Evolutionary conservation across 2,888 invertebrate genomes (phyloP).

Genomic region (Callyntrura guangdongensis): DNA sequence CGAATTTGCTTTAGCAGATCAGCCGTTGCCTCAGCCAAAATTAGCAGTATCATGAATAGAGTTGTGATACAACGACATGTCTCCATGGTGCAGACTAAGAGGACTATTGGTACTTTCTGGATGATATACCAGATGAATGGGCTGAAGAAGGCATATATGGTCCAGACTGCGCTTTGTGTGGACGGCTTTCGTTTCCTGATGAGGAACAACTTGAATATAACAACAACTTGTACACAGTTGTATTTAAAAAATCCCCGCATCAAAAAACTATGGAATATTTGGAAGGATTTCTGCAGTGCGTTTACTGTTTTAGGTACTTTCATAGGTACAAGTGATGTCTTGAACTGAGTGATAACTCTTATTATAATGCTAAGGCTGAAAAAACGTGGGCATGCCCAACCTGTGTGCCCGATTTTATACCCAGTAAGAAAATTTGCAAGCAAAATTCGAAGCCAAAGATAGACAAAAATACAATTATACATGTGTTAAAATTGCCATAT

Average conservation of each 20-base stretch:
- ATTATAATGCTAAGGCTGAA: not conserved
- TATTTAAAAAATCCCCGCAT: not conserved
- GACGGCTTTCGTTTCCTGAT: not conserved
- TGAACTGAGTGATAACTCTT: not conserved
- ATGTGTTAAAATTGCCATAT: too few relatives aligned
- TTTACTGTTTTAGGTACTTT: conserved; percentile 8
- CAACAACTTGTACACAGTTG: not conserved
- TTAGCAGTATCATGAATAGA: not conserved
- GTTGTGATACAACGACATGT: not conserved
- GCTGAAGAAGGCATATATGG: conserved; percentile 2
- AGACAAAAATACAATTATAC: too few relatives aligned
- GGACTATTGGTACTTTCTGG: not conserved
- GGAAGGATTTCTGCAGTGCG: not conserved
- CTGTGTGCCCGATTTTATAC: too few relatives aligned
- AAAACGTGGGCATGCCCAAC: too few relatives aligned
- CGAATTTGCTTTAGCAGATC: not conserved
- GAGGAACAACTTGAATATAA: not conserved
- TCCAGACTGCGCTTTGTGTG: not conserved
- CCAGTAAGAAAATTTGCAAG: too few relatives aligned
- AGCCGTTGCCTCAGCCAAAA: not conserved
- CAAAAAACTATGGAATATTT: not conserved
- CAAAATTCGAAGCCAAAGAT: too few relatives aligned
- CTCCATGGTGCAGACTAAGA: not conserved
- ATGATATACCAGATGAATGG: not conserved
- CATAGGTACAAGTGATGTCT: not conserved